phyloP scores from a whole-genome alignment of 2,113 vertebrate species.

The Nothoprocta perdicaria region DNA sequence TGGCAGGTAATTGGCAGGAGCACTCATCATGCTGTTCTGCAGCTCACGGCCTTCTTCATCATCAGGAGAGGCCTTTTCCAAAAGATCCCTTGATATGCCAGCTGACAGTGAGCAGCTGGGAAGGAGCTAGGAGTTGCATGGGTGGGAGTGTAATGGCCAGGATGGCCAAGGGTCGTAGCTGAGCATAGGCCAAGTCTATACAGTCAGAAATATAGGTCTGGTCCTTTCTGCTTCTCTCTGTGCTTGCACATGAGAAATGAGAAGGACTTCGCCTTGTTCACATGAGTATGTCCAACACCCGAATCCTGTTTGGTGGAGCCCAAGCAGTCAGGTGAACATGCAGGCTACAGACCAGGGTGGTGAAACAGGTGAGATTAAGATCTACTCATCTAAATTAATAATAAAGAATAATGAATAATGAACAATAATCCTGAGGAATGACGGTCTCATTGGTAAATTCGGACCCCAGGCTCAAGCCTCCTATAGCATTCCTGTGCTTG shows the following conservation, averaged over 20 bases:
- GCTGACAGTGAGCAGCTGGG: neutral
- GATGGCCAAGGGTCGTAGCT: too few relatives aligned
- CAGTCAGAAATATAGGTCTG: neutral
- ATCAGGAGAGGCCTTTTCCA: neutral
- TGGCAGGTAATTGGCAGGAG: conserved; percentile 10
- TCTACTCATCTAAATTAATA: neutral
- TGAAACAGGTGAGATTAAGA: neutral
- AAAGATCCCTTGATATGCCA: fast-evolving
- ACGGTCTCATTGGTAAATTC: neutral
- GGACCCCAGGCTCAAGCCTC: neutral
- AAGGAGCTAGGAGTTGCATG: neutral
- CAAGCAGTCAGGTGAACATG: neutral
- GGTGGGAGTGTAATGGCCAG: neutral
- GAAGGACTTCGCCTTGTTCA: neutral
- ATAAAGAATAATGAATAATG: too few relatives aligned
- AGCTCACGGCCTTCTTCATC: neutral
- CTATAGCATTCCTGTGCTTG: fast-evolving
- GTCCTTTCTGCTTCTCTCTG: neutral
- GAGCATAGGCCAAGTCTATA: neutral
- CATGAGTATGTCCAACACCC: neutral
- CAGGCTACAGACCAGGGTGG: fast-evolving
- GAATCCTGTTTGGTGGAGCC: neutral
- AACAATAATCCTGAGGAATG: fast-evolving
- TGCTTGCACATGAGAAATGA: neutral
- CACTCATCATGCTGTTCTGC: neutral